Conservation (phyloP, 2,888 invertebrate genomes). For the Hirtodrosophila histrioides region DNA sequence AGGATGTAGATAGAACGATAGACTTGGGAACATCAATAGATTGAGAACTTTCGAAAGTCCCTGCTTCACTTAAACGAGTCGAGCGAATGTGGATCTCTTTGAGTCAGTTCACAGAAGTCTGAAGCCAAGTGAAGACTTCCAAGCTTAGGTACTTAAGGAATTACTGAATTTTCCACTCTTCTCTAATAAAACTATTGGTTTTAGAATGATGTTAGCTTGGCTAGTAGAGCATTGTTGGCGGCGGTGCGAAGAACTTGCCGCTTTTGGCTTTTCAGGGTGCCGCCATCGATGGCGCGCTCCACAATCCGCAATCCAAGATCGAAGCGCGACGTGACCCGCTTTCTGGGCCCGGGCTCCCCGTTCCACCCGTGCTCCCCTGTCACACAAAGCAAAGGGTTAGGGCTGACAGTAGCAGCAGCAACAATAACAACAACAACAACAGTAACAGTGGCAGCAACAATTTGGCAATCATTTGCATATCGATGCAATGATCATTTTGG, state of each 20-base stretch:
- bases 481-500: too few relatives aligned
- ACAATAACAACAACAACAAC: background rate
- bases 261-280: slow-evolving; percentile 60
- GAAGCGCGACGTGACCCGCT: slow-evolving; percentile 45
- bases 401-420: slow-evolving; percentile 57
- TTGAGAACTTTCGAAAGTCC: too few relatives aligned
- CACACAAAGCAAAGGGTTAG: slow-evolving; percentile 38
- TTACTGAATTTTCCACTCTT: too few relatives aligned
- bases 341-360: slow-evolving; percentile 25
- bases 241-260: background rate
- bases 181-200: too few relatives aligned
- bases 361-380: background rate
- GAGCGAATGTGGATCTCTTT: too few relatives aligned
- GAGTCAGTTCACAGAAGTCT: too few relatives aligned
- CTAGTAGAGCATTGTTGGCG: slow-evolving; percentile 6
- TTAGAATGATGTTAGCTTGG: background rate
- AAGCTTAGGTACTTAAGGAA: too few relatives aligned
- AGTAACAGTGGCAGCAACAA: slow-evolving; percentile 44
- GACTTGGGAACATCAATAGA: too few relatives aligned
- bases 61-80: too few relatives aligned
- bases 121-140: too few relatives aligned
- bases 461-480: slow-evolving; percentile 60
- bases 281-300: slow-evolving; percentile 31
- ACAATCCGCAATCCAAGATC: slow-evolving; percentile 42
- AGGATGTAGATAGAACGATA: too few relatives aligned